Evolutionary conservation across 2,888 invertebrate species (phyloP), one percentile per base, ranked within the genome.

Genomic region (Leptogaster cylindrica): DNA sequence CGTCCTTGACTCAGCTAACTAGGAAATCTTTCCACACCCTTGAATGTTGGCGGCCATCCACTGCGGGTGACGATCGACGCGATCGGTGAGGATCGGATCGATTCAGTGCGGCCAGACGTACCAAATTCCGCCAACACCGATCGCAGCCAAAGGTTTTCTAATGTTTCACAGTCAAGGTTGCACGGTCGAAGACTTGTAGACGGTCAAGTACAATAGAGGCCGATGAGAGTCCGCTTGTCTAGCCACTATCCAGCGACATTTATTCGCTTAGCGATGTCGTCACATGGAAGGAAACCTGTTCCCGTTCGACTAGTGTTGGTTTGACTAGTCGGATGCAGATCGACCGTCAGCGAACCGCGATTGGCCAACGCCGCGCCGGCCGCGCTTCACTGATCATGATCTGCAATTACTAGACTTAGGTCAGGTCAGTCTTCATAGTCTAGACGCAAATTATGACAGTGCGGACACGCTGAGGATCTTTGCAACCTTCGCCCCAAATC

Each of bases 1-100:
- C 55, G 55, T 55, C 55, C 55, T 55, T 55, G 55, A 55, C 55
- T 55, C 36, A n/a, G 55, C n/a, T 55, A 39, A 55, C 55, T 55
- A 55, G 55, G 39, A 55, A 55, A 55, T 55, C 55, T 55, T 55
- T 39, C 55, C 39, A 55, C 55, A 55, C 12, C n/a, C n/a, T n/a
- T n/a, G n/a, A n/a, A n/a, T n/a, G n/a, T n/a, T n/a, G n/a, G n/a
- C n/a, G n/a, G n/a, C n/a, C n/a, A n/a, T n/a, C n/a, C n/a, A n/a
- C n/a, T n/a, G n/a, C n/a, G n/a, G n/a, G n/a, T n/a, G n/a, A n/a
- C n/a, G n/a, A n/a, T 8, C 23, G 31, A 52, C n/a, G 52, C 23
- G 36, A 39, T 14, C 50, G 8, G n/a, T n/a, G n/a, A n/a, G n/a
- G n/a, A n/a, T n/a, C n/a, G n/a, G n/a, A n/a, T n/a, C n/a, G n/a